Evolutionary conservation across 1,140 invertebrate genomes (phyloP).

Genomic region (Artemia franciscana): DNA sequence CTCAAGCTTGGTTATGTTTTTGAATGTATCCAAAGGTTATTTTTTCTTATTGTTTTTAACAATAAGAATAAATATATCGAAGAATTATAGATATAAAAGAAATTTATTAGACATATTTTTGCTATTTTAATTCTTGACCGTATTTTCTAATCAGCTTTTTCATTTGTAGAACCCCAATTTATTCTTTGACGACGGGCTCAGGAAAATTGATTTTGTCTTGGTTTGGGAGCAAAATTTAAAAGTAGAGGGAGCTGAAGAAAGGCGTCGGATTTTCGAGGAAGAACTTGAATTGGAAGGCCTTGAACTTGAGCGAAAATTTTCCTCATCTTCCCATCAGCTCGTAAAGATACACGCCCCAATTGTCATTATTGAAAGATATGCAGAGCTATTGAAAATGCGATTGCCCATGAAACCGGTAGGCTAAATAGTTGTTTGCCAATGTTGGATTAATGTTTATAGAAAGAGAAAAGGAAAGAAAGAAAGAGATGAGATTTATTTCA

Average conservation of each 20-base stretch:
- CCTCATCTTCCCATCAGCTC: constrained; percentile 20
- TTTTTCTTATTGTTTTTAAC: too few relatives aligned
- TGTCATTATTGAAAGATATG: constrained; percentile 61
- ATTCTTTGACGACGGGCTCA: constrained; percentile 33
- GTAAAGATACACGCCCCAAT: constrained; percentile 62
- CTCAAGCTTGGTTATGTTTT: too few relatives aligned
- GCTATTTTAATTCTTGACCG: too few relatives aligned
- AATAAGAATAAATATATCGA: too few relatives aligned
- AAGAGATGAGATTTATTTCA: too few relatives aligned
- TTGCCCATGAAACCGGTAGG: constrained; percentile 74
- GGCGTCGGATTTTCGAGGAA: constrained; percentile 17
- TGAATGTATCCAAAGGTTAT: too few relatives aligned
- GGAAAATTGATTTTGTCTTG: constrained; percentile 50
- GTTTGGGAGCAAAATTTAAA: constrained; percentile 35
- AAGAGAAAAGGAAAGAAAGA: too few relatives aligned
- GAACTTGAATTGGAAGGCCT: constrained; percentile 21
- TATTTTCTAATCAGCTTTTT: too few relatives aligned
- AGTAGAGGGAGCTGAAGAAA: constrained; percentile 12
- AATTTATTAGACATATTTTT: too few relatives aligned
- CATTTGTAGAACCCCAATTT: constrained; percentile 6
- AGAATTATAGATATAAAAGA: too few relatives aligned
- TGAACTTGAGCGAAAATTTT: constrained; percentile 17
- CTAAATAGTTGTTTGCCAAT: too few relatives aligned
- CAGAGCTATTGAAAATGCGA: constrained; percentile 75
- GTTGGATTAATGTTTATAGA: too few relatives aligned